Conservation (phyloP, 2,113 vertebrate species). For the Piprites chloris region DNA sequence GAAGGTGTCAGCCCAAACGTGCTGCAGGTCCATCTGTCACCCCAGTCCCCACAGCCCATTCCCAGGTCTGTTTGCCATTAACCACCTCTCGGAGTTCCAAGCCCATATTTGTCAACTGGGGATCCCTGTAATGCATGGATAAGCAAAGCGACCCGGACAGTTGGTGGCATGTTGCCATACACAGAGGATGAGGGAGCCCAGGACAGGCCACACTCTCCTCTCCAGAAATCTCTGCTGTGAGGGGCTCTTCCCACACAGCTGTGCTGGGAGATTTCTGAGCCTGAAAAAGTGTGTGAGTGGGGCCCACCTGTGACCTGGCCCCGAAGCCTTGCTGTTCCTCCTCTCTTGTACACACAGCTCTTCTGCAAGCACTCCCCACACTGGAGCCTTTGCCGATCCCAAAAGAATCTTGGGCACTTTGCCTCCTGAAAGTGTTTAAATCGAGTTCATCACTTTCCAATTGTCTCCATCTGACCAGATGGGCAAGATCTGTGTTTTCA, state of each 20-base stretch:
- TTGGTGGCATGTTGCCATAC: rapidly evolving
- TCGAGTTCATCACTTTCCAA: background rate
- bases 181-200: background rate
- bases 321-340: rapidly evolving
- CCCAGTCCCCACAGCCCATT: rapidly evolving
- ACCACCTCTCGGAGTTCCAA: background rate
- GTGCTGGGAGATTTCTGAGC: background rate
- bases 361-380: rapidly evolving
- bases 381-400: background rate
- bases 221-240: rapidly evolving
- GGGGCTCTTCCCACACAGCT: background rate
- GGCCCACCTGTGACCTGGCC: background rate
- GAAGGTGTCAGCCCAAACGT: rapidly evolving
- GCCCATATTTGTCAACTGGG: background rate
- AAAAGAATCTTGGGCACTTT: rapidly evolving
- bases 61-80: background rate
- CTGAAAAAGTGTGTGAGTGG: rapidly evolving
- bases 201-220: rapidly evolving
- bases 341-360: background rate
- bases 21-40: rapidly evolving
- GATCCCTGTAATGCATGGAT: background rate
- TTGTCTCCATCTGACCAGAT: background rate
- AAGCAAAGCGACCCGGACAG: background rate
- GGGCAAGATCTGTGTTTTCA: background rate
- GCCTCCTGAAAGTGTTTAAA: background rate